Evolutionary conservation across 2,888 invertebrate genomes (phyloP).

Genomic region (Pollenia angustigena): DNA sequence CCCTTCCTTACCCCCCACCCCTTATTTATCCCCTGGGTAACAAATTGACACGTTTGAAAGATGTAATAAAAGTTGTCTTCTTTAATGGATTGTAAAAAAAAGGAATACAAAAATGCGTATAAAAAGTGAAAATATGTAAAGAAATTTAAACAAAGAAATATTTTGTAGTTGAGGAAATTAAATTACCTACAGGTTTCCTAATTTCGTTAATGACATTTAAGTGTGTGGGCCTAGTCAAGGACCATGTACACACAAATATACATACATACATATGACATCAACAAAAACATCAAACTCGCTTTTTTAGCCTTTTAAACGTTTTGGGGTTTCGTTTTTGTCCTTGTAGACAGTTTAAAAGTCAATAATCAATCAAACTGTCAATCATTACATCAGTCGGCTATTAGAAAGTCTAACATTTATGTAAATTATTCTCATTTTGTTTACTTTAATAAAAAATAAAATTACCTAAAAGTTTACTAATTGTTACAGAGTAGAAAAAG

Average conservation of each 20-base stretch:
- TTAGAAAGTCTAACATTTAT: conserved; percentile 26
- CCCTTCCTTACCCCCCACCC: too few relatives aligned
- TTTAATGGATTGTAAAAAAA: conserved; percentile 71
- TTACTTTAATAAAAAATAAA: not conserved
- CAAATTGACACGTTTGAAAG: conserved; percentile 70
- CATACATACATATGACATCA: not conserved
- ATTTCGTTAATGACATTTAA: conserved; percentile 67
- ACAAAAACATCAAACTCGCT: not conserved
- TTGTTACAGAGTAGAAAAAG: not conserved
- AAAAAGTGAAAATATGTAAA: not conserved
- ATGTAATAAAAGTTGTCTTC: conserved; percentile 70
- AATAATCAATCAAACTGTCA: conserved; percentile 63
- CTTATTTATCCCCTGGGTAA: conserved; percentile 58
- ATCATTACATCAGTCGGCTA: conserved; percentile 47
- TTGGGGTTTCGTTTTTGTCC: not conserved
- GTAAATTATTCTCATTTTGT: not conserved
- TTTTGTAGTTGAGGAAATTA: conserved; percentile 23
- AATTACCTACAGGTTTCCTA: conserved; percentile 64
- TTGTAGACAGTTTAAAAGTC: conserved; percentile 10
- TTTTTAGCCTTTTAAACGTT: not conserved
- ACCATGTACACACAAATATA: not conserved
- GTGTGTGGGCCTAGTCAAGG: conserved; percentile 45
- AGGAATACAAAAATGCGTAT: not conserved
- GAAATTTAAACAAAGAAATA: conserved; percentile 22
- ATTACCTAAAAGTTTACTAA: not conserved